Base-by-base conservation (phyloP, 2,113 vertebrate genomes). In the Psittacula cyanocephala region DNA sequence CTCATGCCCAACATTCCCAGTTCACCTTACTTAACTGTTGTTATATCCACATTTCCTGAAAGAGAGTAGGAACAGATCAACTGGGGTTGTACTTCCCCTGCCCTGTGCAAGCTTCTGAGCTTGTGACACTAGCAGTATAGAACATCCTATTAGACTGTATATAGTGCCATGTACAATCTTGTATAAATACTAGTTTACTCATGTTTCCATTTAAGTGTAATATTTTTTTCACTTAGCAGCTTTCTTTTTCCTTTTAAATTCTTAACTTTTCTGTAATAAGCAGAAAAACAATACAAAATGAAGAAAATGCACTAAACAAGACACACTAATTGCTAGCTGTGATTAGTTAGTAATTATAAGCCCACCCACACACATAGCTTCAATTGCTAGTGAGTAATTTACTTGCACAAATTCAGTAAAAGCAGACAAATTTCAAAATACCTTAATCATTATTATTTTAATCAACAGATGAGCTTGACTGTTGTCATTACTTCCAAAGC, bases 341-440 rank as follows among this genome's bases (percentile, higher is more conserved):
- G 41, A 83, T 86, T 90, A 93, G 94, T 91, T 86, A 67, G 31
- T 80, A 89, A 86, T 68, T 92, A 81, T 35, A 74, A 92, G 49
- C 37, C 74, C 52, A 16, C 55, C 3, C 65, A 65, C 62, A 49
- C 3, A 24, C 20, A 19, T 13, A 67, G 24, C 22, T 65, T 86
- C 72, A 64, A 65, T 50, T 78, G 11, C 57, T 76, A 50, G 16
- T 6, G 22, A 86, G 52, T 60, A 86, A 92, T 90, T 90, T 91
- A 78, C 27, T 76, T 89, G 25, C 39, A 71, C 31, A 37, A 78
- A 92, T 84, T 85, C 52, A 94, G 11, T 57, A 81, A 72, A 82
- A 81, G 27, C 18, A 95, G 74, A 71, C 31, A 50, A 84, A 91
- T 89, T 92, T 87, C 57, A 75, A 93, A 92, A 79, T 79, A 85